phyloP scores from a whole-genome alignment of 2,888 invertebrate species.

The Phaedon cochleariae region DNA sequence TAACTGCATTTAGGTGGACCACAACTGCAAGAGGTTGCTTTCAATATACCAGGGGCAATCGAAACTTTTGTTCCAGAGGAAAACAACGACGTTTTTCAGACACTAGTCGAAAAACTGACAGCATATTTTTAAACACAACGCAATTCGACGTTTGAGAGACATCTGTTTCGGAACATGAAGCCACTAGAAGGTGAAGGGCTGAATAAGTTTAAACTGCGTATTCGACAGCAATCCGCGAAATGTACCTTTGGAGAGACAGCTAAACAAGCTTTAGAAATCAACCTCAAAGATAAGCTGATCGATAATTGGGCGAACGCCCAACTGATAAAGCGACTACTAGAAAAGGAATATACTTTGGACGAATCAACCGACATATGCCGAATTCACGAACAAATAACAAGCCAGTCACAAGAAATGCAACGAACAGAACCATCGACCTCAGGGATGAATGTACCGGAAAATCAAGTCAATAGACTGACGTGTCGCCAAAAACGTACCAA shows the following conservation, averaged over 20 bases:
- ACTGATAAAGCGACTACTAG: background rate
- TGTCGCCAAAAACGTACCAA: background rate
- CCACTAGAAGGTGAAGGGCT: slow-evolving; percentile 48
- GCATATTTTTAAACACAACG: slow-evolving; percentile 48
- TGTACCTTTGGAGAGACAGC: slow-evolving; percentile 47
- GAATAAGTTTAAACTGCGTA: slow-evolving; percentile 46
- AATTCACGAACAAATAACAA: slow-evolving; percentile 5
- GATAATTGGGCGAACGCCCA: background rate
- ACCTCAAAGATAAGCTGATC: slow-evolving; percentile 35
- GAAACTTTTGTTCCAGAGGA: slow-evolving; percentile 26
- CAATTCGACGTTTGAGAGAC: slow-evolving; percentile 50
- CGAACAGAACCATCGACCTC: background rate
- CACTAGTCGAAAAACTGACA: slow-evolving; percentile 41
- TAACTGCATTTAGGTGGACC: slow-evolving; percentile 47
- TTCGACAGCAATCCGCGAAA: slow-evolving; percentile 49
- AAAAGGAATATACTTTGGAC: background rate
- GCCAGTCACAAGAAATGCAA: background rate
- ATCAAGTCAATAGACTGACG: background rate
- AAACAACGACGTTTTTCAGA: slow-evolving; percentile 42
- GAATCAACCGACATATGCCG: background rate
- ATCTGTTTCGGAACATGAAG: slow-evolving; percentile 44
- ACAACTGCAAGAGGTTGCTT: no score
- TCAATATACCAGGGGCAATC: slow-evolving; percentile 46
- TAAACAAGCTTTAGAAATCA: slow-evolving; percentile 40
- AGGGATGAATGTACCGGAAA: background rate